phyloP scores from a whole-genome alignment of 2,113 vertebrate genomes.

The Progne subis region DNA sequence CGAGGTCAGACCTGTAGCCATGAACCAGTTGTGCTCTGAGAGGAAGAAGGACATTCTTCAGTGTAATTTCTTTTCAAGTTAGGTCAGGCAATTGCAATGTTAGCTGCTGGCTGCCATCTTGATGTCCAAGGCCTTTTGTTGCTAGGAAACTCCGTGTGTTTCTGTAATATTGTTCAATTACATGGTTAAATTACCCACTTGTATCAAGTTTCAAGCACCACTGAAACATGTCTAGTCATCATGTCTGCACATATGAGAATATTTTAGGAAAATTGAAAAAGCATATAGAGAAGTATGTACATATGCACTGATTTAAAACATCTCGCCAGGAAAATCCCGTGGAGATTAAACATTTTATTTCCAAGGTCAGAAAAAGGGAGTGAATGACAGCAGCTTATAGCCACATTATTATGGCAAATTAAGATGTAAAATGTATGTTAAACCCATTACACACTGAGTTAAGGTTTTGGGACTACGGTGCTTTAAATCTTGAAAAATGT shows the following conservation, averaged over 20 bases:
- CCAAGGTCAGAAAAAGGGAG: slow-evolving; percentile 60
- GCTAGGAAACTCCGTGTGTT: slow-evolving; percentile 57
- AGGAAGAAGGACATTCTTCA: not conserved
- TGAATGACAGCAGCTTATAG: slow-evolving; percentile 50
- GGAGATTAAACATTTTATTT: slow-evolving; percentile 59
- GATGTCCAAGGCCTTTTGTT: slow-evolving; percentile 54
- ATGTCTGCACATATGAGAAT: slow-evolving; percentile 70
- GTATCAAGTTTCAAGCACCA: slow-evolving; percentile 54
- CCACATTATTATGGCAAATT: slow-evolving; percentile 47
- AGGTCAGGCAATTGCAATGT: slow-evolving; percentile 12
- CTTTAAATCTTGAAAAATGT: slow-evolving; percentile 23
- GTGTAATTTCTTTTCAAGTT: slow-evolving; percentile 15
- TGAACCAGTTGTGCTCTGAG: not conserved
- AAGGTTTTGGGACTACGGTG: not conserved
- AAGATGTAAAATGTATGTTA: slow-evolving; percentile 60
- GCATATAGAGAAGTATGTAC: slow-evolving; percentile 29
- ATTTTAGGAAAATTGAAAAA: slow-evolving; percentile 69
- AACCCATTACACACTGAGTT: slow-evolving; percentile 40
- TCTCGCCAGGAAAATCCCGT: slow-evolving; percentile 57
- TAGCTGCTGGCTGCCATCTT: slow-evolving; percentile 49
- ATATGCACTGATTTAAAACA: slow-evolving; percentile 39
- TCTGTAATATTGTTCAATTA: slow-evolving; percentile 58
- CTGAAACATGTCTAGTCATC: slow-evolving; percentile 66
- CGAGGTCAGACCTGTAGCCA: not conserved
- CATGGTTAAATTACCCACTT: slow-evolving; percentile 50